Evolutionary conservation across 2,797 vertebrate species (phyloP), one percentile per base, ranked within the genome.

Genomic region (Tangara arthus): DNA sequence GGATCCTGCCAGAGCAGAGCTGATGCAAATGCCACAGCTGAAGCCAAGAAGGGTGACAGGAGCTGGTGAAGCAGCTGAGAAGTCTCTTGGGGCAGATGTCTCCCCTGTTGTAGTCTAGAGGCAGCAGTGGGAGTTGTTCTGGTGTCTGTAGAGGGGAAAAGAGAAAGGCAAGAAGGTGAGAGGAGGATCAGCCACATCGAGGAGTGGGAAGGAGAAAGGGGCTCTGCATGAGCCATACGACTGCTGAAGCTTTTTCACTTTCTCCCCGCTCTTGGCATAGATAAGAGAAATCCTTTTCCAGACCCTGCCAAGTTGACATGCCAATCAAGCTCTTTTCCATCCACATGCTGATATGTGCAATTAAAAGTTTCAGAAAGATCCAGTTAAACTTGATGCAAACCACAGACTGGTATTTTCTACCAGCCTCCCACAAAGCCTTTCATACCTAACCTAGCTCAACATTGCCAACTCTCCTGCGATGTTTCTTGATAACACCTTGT

Each of bases 351-450:
- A 39, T 70, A 71, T 0, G 3, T 1, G 15, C 59, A 66, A 69
- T 11, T 77, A 68, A 59, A 93, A 87, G 65, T 80, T 85, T 85
- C 90, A 87, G 44, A 82, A 84, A 82, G 42, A 84, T 53, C 52
- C 32, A 59, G 59, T 69, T 89, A 72, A 92, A 93, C 34, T 55
- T 41, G 44, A 60, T 63, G 30, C 60, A 87, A 91, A 89, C n/a
- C 15, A 11, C 34, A 87, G 53, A 75, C 37, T 59, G 32, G 2
- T 70, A 61, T 94, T 90, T 85, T 84, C 64, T 82, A 59, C 28
- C 66, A 93, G 72, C 59, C 79, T 94, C 88, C 82, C 82, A 81
- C 71, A 89, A 77, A 95, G 60, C 60, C 65, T 66, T 91, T 89
- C 56, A 79, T 69, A 77, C 35, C 28, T 56, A 82, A 70, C 78